Conservation (phyloP, 2,113 vertebrate genomes). For the Tonatia bakeri region DNA sequence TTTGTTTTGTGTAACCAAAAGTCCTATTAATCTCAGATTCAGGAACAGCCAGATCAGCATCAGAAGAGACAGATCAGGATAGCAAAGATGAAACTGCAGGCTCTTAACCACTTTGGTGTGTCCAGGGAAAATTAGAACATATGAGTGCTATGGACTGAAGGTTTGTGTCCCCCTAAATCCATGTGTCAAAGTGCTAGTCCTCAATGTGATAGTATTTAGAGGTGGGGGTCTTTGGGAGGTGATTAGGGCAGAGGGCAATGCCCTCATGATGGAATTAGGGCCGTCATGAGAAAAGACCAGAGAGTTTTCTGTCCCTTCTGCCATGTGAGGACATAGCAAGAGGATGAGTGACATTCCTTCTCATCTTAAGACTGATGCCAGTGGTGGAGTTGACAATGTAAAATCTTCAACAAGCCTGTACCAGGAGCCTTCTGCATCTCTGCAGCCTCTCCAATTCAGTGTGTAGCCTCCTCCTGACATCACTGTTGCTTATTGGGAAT, state of each 20-base stretch:
- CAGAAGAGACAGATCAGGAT: neutral
- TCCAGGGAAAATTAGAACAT: neutral
- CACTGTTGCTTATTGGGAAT: neutral
- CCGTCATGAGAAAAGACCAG: neutral
- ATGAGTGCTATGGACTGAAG: neutral
- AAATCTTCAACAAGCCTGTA: neutral
- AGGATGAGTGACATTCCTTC: neutral
- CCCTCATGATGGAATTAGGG: no score
- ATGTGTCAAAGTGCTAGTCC: no score
- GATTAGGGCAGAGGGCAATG: neutral
- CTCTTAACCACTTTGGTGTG: neutral
- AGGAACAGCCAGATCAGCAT: neutral
- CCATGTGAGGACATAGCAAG: neutral
- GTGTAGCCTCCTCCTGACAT: neutral
- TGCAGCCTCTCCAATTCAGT: neutral
- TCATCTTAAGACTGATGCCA: fast-evolving
- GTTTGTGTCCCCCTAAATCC: neutral
- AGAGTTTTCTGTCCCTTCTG: neutral
- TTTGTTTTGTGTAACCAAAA: neutral
- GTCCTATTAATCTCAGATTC: neutral
- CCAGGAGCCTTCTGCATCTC: neutral
- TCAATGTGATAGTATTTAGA: neutral
- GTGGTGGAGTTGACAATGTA: fast-evolving
- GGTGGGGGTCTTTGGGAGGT: neutral
- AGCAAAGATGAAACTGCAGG: neutral